Conservation (phyloP, 2,888 invertebrate species). For the Dorcus parallelipipedus region DNA sequence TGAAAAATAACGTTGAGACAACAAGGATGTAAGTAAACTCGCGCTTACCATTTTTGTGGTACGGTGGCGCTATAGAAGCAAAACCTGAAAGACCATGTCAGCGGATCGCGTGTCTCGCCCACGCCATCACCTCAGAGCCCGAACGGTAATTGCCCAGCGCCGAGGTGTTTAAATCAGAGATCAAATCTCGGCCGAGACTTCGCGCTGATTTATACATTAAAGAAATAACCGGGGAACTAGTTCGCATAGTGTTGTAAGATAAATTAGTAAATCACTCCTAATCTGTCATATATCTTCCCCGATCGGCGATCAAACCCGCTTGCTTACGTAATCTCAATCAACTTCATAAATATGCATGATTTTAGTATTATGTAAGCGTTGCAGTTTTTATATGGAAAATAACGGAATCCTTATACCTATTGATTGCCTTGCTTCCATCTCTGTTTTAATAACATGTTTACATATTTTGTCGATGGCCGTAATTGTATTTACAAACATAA, state of each 20-base stretch:
- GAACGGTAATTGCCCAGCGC: conserved; percentile 5
- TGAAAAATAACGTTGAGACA: conserved; percentile 1
- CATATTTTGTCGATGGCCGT: conserved; percentile 7
- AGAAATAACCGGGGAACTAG: background rate
- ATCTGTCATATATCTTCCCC: too few species aligned
- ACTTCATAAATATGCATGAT: conserved; percentile 17
- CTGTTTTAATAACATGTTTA: conserved; percentile 8
- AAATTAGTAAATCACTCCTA: too few species aligned
- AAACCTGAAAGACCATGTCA: conserved; percentile 1
- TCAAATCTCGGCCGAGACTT: conserved; percentile 1
- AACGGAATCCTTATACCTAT: conserved; percentile 15
- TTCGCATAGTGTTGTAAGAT: too few species aligned
- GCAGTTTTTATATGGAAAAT: conserved; percentile 19
- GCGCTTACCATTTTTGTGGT: background rate
- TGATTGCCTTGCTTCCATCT: conserved; percentile 8
- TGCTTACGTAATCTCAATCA: conserved; percentile 7
- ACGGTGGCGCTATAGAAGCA: background rate
- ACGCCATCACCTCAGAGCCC: background rate
- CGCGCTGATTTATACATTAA: background rate
- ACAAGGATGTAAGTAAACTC: background rate
- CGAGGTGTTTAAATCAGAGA: conserved; percentile 6
- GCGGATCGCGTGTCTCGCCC: conserved; percentile 6
- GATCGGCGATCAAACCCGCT: background rate
- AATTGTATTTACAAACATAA: conserved; percentile 1
- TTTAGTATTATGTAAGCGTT: conserved; percentile 12